Percentiles rank a stretch among this genome's conserved stretches.
Conservation (phyloP, 2,888 invertebrate species). For the Plagodis pulveraria region DNA sequence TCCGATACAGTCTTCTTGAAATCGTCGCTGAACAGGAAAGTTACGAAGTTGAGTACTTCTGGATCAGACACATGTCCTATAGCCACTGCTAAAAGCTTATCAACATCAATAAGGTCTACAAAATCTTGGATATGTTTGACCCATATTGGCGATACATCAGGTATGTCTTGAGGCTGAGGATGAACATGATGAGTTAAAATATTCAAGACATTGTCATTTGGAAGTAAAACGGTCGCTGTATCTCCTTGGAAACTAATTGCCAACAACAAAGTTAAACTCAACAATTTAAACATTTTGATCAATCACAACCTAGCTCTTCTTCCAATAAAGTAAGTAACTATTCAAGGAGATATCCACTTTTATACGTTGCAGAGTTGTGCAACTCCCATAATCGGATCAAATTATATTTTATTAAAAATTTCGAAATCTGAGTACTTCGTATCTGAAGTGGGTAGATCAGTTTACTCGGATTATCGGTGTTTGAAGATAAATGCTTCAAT, state of each 20-base stretch:
- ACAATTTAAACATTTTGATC: slow-evolving; percentile 34
- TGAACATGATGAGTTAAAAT: neutral
- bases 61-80: slow-evolving; percentile 48
- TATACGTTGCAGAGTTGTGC: slow-evolving; percentile 31
- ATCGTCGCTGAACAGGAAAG: slow-evolving; percentile 45
- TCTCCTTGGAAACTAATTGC: slow-evolving; percentile 21
- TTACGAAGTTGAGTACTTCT: slow-evolving; percentile 48
- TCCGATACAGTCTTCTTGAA: slow-evolving; percentile 47
- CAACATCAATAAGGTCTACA: slow-evolving; percentile 45
- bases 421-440: slow-evolving; percentile 25
- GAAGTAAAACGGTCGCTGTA: slow-evolving; percentile 17
- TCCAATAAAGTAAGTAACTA: slow-evolving; percentile 12
- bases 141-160: slow-evolving; percentile 37
- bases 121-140: slow-evolving; percentile 48
- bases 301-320: slow-evolving; percentile 1
- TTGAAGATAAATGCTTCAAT: slow-evolving; percentile 7
- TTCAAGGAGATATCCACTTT: slow-evolving; percentile 19
- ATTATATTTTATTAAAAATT: slow-evolving; percentile 31
- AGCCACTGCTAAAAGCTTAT: slow-evolving; percentile 42
- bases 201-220: slow-evolving; percentile 15
- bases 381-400: slow-evolving; percentile 36
- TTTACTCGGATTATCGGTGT: slow-evolving; percentile 29
- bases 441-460: slow-evolving; percentile 28
- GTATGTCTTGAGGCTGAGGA: neutral
- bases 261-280: slow-evolving; percentile 29